Conservation (phyloP, 2,888 invertebrate species). For the Himalopsyche japonica region DNA sequence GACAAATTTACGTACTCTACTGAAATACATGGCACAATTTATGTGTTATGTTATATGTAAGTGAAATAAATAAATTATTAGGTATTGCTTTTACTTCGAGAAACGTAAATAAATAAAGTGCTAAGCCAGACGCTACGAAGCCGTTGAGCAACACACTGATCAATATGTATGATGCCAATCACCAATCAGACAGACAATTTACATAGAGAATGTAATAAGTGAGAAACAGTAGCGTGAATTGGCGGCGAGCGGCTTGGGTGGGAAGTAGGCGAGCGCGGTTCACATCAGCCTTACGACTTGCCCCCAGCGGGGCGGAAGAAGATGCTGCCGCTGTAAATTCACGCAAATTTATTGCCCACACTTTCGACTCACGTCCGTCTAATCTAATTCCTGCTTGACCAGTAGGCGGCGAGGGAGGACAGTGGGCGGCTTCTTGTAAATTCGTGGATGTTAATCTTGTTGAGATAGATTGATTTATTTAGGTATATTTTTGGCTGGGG, state of each 20-base stretch:
- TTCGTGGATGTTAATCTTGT: neutral
- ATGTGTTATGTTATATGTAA: too few species aligned
- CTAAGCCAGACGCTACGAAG: neutral
- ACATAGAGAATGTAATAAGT: neutral
- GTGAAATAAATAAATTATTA: too few species aligned
- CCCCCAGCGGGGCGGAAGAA: neutral
- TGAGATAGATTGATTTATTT: neutral
- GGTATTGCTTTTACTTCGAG: neutral
- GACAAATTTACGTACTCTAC: too few species aligned
- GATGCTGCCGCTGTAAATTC: slow-evolving; percentile 32
- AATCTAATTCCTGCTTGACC: slow-evolving; percentile 34
- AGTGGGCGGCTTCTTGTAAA: slow-evolving; percentile 12
- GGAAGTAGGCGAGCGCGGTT: neutral
- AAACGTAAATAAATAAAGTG: neutral
- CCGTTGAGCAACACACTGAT: neutral
- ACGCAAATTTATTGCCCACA: slow-evolving; percentile 38
- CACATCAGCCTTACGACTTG: neutral
- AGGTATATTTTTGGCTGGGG: neutral
- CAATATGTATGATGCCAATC: neutral
- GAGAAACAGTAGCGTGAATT: neutral
- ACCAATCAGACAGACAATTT: neutral
- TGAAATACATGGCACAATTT: too few species aligned
- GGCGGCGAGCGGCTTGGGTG: neutral
- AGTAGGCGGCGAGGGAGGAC: slow-evolving; percentile 4
- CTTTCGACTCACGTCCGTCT: slow-evolving; percentile 37